Evolutionary conservation across 2,888 invertebrate species (phyloP), one percentile per base, ranked within the genome.

Genomic region (Synanthedon myopaeformis): DNA sequence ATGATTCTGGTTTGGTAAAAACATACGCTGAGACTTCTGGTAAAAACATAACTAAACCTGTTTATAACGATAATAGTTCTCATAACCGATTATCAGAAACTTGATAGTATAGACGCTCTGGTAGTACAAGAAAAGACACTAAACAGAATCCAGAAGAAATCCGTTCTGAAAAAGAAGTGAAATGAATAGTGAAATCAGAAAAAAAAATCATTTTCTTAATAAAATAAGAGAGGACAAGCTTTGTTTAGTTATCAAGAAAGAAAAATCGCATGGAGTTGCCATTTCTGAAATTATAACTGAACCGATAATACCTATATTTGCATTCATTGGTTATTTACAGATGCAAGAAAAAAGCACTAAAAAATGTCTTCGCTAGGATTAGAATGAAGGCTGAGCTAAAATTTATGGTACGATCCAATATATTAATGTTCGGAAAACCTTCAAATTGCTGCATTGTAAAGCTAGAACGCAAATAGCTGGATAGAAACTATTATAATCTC

Each of bases 301-400:
- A 65, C 91, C 91, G 12, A 86, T 92, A 91, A 91, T 62, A 91
- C 91, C n/a, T n/a, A n/a, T n/a, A 61, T 92, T 90, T 57, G 89
- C 90, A 67, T 89, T 90, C 58, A 92, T 91, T 75, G 89, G 88
- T 66, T 89, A 89, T 68, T 89, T 89, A 23, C 77, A 85, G 53
- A 71, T 84, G 61, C 76, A 85, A 82, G 65, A 74, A 74, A 45
- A 82, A 76, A 65, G 79, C 82, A 42, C 81, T 83, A 19, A 88
- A 88, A 72, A 81, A 76, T 56, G 83, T 92, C 51, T 92, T 92
- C 45, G 91, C 94, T 11, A 89, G 95, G 68, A 95, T 96, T 67
- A 89, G 95, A 60, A 96, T 96, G 3, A 96, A 96, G 82, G 96
- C 94, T 2, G 96, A 96, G 79, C 81, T 95, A 48, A 96, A 96